Percentiles rank a stretch among this genome's conserved stretches.
Conservation (phyloP, 2,888 invertebrate species). For the Plebejus argus region DNA sequence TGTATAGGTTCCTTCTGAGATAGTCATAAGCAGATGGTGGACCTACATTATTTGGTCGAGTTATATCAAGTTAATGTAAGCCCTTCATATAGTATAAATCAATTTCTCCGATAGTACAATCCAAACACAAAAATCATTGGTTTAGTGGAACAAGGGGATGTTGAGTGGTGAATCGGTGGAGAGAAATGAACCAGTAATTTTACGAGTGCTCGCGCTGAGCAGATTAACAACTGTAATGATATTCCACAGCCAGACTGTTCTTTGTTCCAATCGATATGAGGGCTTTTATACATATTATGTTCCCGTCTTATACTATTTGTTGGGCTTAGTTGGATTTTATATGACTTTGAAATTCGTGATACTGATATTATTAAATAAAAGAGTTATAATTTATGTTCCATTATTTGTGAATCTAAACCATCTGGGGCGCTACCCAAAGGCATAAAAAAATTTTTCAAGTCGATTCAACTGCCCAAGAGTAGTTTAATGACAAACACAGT, state of each 20-base stretch:
- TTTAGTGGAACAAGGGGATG: not conserved
- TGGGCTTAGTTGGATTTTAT: not conserved
- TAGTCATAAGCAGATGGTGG: too few relatives aligned
- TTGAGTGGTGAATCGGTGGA: not conserved
- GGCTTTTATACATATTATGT: conserved; percentile 4
- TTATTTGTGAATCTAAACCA: too few relatives aligned
- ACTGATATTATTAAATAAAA: not conserved
- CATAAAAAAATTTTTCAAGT: too few relatives aligned
- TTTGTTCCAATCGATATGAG: conserved; percentile 17
- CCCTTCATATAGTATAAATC: too few relatives aligned
- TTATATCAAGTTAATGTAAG: too few relatives aligned
- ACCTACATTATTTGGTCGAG: too few relatives aligned
- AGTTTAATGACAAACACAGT: too few relatives aligned
- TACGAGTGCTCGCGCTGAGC: conserved; percentile 20
- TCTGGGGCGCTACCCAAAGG: too few relatives aligned
- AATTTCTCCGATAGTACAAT: too few relatives aligned
- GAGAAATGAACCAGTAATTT: conserved; percentile 17
- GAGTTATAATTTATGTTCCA: not conserved
- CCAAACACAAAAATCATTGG: not conserved
- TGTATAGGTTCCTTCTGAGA: too few relatives aligned
- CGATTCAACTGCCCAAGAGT: too few relatives aligned
- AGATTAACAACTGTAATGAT: conserved; percentile 30
- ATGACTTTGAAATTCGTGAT: not conserved
- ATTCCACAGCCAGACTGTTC: not conserved
- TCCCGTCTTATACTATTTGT: not conserved